A percentile compares a stretch with the other conserved stretches of the same genome.
Evolutionary conservation across 2,888 invertebrate species (phyloP).

Genomic region (Dromius quadrimaculatus): DNA sequence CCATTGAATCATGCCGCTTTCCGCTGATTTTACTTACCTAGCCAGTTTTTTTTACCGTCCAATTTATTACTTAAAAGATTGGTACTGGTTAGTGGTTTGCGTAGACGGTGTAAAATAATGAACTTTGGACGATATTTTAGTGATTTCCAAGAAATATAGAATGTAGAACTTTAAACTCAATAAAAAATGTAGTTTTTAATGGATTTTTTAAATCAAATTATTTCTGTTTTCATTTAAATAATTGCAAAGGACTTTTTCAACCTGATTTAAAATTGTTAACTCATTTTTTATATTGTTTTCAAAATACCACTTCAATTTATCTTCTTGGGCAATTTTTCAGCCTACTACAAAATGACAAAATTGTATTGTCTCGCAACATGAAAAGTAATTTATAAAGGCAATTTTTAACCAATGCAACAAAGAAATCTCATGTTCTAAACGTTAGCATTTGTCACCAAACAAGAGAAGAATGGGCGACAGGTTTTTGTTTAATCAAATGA

Average conservation of each 20-base stretch:
- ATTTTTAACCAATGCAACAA: neutral
- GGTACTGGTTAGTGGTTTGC: neutral
- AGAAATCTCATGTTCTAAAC: neutral
- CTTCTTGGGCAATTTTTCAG: no score
- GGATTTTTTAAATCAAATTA: no score
- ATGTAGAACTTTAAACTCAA: no score
- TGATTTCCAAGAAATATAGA: no score
- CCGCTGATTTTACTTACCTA: neutral
- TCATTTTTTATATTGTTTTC: no score
- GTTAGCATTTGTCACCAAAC: slow-evolving; percentile 5
- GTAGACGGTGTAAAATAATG: neutral
- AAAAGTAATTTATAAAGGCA: neutral
- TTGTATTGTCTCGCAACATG: no score
- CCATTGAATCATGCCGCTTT: neutral
- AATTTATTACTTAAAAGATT: neutral
- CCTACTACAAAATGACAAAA: no score
- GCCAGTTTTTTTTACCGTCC: neutral
- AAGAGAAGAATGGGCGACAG: neutral
- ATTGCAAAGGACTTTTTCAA: no score
- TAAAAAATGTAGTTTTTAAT: no score
- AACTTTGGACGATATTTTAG: neutral
- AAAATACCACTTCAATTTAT: no score
- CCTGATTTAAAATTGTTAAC: no score
- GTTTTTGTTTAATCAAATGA: slow-evolving; percentile 15
- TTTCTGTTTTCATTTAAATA: no score